Evolutionary conservation across 2,113 vertebrate species (phyloP).

Genomic region (Bothrops jararaca): DNA sequence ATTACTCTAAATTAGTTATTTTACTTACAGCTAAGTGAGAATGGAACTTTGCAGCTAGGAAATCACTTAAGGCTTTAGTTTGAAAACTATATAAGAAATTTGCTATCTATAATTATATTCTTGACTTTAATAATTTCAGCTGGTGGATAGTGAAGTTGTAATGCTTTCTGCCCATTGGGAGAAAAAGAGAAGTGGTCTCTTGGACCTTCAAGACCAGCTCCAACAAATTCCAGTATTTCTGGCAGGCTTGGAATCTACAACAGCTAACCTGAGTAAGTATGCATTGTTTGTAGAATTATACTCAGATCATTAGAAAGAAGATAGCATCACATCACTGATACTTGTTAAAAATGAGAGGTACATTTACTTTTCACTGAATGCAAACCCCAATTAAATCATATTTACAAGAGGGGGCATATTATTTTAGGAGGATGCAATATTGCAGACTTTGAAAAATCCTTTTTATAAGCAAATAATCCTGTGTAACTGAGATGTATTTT

Average conservation of each 20-base stretch:
- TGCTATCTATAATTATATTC: neutral
- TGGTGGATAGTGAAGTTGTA: slow-evolving; percentile 86
- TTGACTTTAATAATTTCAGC: slow-evolving; percentile 66
- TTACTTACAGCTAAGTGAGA: neutral
- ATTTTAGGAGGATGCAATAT: neutral
- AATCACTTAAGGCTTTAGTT: neutral
- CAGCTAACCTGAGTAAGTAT: slow-evolving; percentile 79
- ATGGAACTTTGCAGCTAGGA: neutral
- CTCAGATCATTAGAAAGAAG: neutral
- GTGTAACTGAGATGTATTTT: slow-evolving; percentile 27
- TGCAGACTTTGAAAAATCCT: neutral
- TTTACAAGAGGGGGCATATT: neutral
- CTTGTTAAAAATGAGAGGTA: neutral
- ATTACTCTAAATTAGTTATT: neutral
- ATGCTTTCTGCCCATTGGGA: slow-evolving; percentile 95
- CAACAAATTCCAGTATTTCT: slow-evolving; percentile 82
- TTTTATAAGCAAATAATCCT: neutral
- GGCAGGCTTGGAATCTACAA: slow-evolving; percentile 80
- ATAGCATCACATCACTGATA: neutral
- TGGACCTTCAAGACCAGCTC: slow-evolving; percentile 85
- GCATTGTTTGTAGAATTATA: neutral
- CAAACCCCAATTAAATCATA: neutral
- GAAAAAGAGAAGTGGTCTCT: slow-evolving; percentile 76
- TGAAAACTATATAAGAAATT: neutral
- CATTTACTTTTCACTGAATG: neutral